A percentile compares a stretch with the other conserved stretches of the same genome.
Conservation (phyloP, 2,797 vertebrate genomes). For the Momotus momota region DNA sequence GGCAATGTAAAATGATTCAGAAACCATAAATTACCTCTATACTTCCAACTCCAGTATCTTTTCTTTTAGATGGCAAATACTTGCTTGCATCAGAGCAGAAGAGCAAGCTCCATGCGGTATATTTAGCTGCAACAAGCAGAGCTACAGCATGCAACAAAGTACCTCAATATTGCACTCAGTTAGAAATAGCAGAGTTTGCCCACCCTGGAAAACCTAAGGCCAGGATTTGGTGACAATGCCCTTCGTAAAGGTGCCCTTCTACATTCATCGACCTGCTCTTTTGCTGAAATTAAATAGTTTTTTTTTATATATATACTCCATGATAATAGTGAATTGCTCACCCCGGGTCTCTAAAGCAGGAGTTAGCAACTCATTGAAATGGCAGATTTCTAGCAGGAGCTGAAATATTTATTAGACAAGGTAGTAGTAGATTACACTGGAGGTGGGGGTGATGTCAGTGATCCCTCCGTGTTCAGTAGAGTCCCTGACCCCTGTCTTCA, state of each 20-base stretch:
- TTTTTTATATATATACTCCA: background rate
- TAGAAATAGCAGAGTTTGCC: background rate
- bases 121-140: conserved; percentile 30
- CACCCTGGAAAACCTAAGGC: background rate
- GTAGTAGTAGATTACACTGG: background rate
- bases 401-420: background rate
- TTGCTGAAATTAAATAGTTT: background rate
- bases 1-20: background rate
- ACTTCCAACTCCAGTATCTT: background rate
- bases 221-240: background rate
- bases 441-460: background rate
- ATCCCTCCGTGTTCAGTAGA: background rate
- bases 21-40: background rate
- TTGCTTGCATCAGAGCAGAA: background rate
- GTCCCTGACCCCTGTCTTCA: rapidly evolving
- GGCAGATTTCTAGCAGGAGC: background rate
- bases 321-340: background rate
- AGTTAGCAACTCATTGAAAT: background rate
- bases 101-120: background rate
- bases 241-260: conserved; percentile 19
- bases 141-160: background rate
- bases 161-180: background rate
- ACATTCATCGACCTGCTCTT: background rate
- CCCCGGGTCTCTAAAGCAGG: background rate
- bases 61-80: background rate